Base-by-base conservation (phyloP, 2,797 vertebrate genomes). In the Danio albolineatus region DNA sequence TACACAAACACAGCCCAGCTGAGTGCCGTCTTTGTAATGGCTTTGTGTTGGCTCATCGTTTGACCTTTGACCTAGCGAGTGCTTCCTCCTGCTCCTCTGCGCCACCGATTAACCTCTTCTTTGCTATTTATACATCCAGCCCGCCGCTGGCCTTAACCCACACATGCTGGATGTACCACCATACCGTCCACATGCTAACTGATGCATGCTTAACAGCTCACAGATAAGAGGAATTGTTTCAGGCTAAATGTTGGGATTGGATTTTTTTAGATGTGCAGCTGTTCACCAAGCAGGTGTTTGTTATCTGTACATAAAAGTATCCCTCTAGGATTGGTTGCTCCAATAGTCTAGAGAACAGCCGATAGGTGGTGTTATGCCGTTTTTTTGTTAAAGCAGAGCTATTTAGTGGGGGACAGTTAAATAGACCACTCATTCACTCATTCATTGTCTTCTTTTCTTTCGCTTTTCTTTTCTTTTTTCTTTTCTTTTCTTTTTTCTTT, bases 21-120 rank as follows among this genome's bases (percentile, higher is more conserved):
- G 80, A 87, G 85, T 82, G 82, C 78, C 72, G 85, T 83, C 85
- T 87, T 87, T 86, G 81, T 87, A 83, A 83, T 87, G 81, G 84
- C 83, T 85, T 83, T 82, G 82, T 83, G 66, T 85, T 86, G 72
- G 67, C 84, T 84, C 87, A 87, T 85, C 83, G 80, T 73, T 85
- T 83, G 84, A 84, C 82, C 74, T 80, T 80, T 46, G 80, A 79
- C 80, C 78, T 73, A 36, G 54, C 28, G 75, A 64, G 80, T 80
- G 79, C 76, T 75, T 83, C 79, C 78, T 81, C 54, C 77, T 54
- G 73, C 70, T 74, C 81, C 78, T 66, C 78, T 80, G 49, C 64
- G 28, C 82, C 78, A 83, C 86, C 67, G 82, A 85, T 87, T 85
- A 85, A 84, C 78, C 82, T 54, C 67, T 73, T 73, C 57, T 74